Base-by-base conservation (phyloP, 2,888 invertebrate species). In the Priocnemis perturbator region DNA sequence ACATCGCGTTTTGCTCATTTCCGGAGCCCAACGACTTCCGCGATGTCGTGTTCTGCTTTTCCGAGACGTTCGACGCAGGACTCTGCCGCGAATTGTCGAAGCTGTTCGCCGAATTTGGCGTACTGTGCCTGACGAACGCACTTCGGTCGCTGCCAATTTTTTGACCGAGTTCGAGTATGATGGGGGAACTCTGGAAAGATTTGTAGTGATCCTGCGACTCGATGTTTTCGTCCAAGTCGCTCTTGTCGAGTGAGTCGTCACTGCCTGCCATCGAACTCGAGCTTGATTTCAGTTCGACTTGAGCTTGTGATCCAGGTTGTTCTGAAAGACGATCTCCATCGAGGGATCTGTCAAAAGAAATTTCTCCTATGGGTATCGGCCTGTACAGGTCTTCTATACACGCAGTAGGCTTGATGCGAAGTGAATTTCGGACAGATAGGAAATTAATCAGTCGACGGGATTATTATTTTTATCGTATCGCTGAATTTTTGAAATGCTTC, bases 221-320 rank as follows among this genome's bases (percentile, higher is more conserved):
- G 23, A 74, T 77, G 61, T 85, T 86, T 56, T 89, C 89, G 60
- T 89, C 89, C 19, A 88, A 79, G 60, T 89, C 89, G 72, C 91
- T 90, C 64, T 90, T 90, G 73, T 92, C 93, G 2, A 91, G 87
- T 64, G 93, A 93, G 75, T 93, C 93, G 67, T 93, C 93, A 69
- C 93, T 93, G 21, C 89, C 87, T 0, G 91, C 90, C 78, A 87
- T 86, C 20, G 91, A 92, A 89, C 55, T 92, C 89, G 64, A 91
- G 90, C 79, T 92, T 87, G 79, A 91, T 89, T 88, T 92, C 86
- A 21, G 89, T 88, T 87, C 87, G 2, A 83, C 80, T 47, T 84
- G 85, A 60, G 67, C 80, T 37, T 86, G 83, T 57, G 76, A 74
- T 26, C 79, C 82, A 64, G 82, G 85, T 23, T 85, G 85, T 53